Base-by-base conservation (phyloP, 2,797 vertebrate species). In the Orientallactaga sibirica region DNA sequence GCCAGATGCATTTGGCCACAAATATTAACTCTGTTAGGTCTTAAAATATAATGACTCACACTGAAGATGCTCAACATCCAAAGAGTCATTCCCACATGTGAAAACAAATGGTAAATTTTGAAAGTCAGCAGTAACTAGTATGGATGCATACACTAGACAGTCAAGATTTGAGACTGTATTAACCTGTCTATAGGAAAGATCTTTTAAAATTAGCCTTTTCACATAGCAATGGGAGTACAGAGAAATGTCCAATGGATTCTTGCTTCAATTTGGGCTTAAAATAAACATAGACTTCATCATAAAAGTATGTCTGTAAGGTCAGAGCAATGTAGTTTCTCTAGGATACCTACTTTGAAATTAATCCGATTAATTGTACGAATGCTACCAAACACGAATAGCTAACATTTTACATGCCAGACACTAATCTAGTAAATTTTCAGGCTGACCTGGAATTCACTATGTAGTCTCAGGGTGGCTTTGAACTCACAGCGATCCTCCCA, bases 161-260 rank as follows among this genome's bases (percentile, higher is more conserved):
- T 1, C 7, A 41, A 33, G 19, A 55, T 0, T 81, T 77, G 55
- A 87, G 55, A 85, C 55, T 67, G 90, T 85, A 74, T 76, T 93
- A 29, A 76, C 55, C 43, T 74, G 43, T 25, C 37, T 77, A 48
- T 5, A 80, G 61, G 41, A 52, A 91, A 73, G 48, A 29, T 55
- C n/a, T 73, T 88, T 81, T 62, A n/a, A 85, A 94, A 91, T 88
- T 58, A 85, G n/a, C 29, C 27, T 14, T 90, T 90, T 77, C 37
- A 67, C 3, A 73, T 25, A 77, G 2, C 10, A 52, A 19, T n/a
- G 92, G 78, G 86, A 90, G 20, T 15, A 68, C 27, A 83, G 79
- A 79, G 41, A 88, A 70, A 71, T 43, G 37, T 11, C 41, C 12
- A 71, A 41, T 86, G 82, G 79, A 90, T 76, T 58, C 33, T 79